Evolutionary conservation across 2,888 invertebrate species (phyloP).

Genomic region (Lamellibrachia columna): DNA sequence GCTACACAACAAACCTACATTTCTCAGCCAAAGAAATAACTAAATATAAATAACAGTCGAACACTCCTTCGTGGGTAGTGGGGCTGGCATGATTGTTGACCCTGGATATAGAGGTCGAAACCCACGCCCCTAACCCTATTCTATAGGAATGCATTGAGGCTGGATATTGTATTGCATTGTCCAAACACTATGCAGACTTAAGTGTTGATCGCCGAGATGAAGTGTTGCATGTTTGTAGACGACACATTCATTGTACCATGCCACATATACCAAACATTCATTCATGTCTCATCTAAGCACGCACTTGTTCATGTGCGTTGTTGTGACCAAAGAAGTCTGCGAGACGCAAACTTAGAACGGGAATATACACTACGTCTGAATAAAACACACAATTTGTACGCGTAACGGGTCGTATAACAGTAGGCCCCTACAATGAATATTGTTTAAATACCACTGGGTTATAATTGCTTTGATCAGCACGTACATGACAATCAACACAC

Average conservation of each 20-base stretch:
- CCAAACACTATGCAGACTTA: neutral
- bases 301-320: neutral
- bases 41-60: neutral
- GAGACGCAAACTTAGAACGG: neutral
- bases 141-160: neutral
- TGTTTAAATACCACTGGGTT: neutral
- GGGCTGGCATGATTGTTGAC: neutral
- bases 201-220: neutral
- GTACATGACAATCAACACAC: neutral
- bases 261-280: neutral
- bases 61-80: neutral
- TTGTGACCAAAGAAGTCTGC: neutral
- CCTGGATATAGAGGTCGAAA: neutral
- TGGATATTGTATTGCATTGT: neutral
- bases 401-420: neutral
- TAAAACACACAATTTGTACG: neutral
- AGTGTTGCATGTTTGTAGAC: neutral
- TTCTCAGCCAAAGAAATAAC: neutral
- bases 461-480: neutral
- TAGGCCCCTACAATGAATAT: neutral
- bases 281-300: neutral
- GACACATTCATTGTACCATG: neutral
- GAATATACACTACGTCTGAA: neutral
- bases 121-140: neutral
- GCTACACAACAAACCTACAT: neutral